Evolutionary conservation across 2,888 invertebrate genomes (phyloP).

Genomic region (Terebella lapidaria): DNA sequence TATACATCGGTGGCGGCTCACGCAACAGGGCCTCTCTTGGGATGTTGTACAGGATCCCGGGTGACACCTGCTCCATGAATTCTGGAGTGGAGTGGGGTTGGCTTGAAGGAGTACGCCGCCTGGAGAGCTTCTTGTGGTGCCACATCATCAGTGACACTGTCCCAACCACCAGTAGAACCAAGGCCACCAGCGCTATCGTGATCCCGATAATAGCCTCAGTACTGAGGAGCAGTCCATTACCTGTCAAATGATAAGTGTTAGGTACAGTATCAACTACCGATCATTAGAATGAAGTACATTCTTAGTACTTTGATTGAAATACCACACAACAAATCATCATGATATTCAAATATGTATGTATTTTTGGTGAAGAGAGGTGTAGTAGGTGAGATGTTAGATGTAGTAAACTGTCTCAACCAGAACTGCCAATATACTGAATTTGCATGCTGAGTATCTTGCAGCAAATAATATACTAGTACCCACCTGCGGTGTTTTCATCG

Average conservation of each 20-base stretch:
- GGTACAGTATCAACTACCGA: not conserved
- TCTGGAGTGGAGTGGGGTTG: not conserved
- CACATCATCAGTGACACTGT: not conserved
- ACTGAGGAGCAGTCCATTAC: not conserved
- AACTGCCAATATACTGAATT: no score
- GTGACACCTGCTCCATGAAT: not conserved
- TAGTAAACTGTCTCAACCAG: no score
- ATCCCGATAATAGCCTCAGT: slow-evolving; percentile 1
- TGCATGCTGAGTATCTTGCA: no score
- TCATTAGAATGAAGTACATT: no score
- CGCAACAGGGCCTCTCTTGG: slow-evolving; percentile 1
- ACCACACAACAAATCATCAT: no score
- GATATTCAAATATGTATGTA: no score
- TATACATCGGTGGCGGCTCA: slow-evolving; percentile 1
- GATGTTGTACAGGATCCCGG: not conserved
- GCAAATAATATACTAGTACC: no score
- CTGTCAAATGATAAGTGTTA: not conserved
- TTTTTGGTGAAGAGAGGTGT: no score
- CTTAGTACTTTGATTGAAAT: no score
- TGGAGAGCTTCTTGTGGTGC: not conserved
- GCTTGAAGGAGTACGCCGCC: not conserved
- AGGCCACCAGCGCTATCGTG: not conserved
- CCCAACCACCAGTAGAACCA: not conserved
- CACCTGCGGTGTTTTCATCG: not conserved
- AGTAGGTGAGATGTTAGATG: no score